Percentiles rank a stretch among this genome's conserved stretches.
These are phyloP conservation scores for Ctenoplectra terminalis DNA, from an alignment of 1,140 invertebrate species.

Conservation along the genomic window DNA sequence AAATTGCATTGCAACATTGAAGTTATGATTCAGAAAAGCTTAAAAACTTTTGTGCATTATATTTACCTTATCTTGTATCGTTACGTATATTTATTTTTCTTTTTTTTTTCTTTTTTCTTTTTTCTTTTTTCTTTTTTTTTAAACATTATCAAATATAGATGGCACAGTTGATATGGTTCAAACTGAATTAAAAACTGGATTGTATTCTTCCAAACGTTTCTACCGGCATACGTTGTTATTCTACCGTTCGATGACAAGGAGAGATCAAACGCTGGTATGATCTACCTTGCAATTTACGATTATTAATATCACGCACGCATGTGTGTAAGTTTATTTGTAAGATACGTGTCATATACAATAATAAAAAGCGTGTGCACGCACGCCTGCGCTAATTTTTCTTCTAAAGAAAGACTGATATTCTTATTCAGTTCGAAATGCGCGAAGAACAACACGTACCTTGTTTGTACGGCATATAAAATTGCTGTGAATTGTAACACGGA, in stretches of 20 bases:
- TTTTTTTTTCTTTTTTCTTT: not conserved
- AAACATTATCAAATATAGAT: not conserved
- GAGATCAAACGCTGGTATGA: slow-evolving; percentile 34
- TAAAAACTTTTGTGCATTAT: not conserved
- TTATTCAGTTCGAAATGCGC: slow-evolving; percentile 57
- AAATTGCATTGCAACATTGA: not conserved
- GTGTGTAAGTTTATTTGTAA: slow-evolving; percentile 51
- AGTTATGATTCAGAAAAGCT: slow-evolving; percentile 4
- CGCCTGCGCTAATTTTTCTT: slow-evolving; percentile 50
- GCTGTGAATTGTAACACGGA: slow-evolving; percentile 51
- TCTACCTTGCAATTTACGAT: slow-evolving; percentile 44
- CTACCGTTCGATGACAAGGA: slow-evolving; percentile 25
- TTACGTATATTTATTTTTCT: not conserved
- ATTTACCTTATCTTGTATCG: not conserved
- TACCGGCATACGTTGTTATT: slow-evolving; percentile 32
- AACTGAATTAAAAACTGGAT: slow-evolving; percentile 19
- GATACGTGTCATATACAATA: slow-evolving; percentile 51
- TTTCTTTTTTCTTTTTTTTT: not conserved
- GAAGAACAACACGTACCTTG: slow-evolving; percentile 41
- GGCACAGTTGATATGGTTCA: slow-evolving; percentile 28
- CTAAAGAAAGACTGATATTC: slow-evolving; percentile 67
- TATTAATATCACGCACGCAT: slow-evolving; percentile 49
- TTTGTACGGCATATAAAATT: slow-evolving; percentile 44
- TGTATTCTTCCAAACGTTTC: slow-evolving; percentile 49
- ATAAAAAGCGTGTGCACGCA: slow-evolving; percentile 33